Percentiles rank a stretch among this genome's conserved stretches.
These are phyloP conservation scores for Xestia sexstrigata DNA, from an alignment of 2,888 invertebrate genomes.

Conservation along the genomic window DNA sequence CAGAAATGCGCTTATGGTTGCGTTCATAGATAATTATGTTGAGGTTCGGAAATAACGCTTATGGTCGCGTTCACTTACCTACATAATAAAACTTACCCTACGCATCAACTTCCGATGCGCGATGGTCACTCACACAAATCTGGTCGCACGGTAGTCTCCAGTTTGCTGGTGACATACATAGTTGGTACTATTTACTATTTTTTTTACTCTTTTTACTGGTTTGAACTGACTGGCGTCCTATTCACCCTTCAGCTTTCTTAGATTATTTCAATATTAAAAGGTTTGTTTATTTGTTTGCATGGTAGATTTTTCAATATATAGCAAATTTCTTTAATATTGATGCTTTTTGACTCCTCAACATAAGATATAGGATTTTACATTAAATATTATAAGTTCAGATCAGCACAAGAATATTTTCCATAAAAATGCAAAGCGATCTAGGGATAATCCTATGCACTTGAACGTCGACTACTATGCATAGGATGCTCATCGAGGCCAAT, in stretches of 20 bases:
- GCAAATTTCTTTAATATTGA: background rate
- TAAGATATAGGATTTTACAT: conserved; percentile 15
- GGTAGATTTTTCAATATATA: conserved; percentile 12
- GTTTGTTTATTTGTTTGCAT: background rate
- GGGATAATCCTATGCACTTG: conserved; percentile 15
- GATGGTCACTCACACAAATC: no score
- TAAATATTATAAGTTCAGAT: conserved; percentile 5
- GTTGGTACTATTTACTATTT: no score
- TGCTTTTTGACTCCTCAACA: background rate
- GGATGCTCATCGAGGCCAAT: no score
- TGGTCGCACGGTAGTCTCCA: no score
- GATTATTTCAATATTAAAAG: background rate
- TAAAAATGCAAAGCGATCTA: conserved; percentile 29
- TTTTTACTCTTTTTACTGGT: no score
- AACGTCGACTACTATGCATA: conserved; percentile 29
- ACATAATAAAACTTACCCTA: no score
- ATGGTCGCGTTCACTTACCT: no score
- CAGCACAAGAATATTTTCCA: conserved; percentile 39
- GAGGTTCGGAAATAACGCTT: no score
- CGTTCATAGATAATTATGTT: no score
- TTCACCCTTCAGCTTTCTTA: background rate
- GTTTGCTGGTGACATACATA: background rate
- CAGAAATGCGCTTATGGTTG: no score
- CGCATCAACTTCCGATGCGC: no score
- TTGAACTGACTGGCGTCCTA: no score